phyloP scores from a whole-genome alignment of 2,888 invertebrate genomes.

The Spisula solida region DNA sequence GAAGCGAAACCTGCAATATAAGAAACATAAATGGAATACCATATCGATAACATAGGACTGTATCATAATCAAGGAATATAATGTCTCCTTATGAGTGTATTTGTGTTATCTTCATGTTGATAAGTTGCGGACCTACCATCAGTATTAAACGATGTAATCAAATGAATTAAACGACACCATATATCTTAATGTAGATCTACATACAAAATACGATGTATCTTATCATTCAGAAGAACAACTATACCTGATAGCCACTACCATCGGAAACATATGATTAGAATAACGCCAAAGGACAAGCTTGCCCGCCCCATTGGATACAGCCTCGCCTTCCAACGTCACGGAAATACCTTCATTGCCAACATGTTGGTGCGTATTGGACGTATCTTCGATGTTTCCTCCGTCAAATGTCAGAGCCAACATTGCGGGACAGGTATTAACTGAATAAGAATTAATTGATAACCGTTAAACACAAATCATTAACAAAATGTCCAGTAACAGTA shows the following conservation, averaged over 20 bases:
- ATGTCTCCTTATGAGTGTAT: no score
- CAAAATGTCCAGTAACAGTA: background rate
- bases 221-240: background rate
- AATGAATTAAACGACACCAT: no score
- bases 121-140: no score
- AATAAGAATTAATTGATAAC: background rate
- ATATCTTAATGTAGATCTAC: no score
- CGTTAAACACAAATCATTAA: background rate
- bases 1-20: constrained; percentile 63
- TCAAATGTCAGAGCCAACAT: constrained; percentile 60
- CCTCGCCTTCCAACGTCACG: constrained; percentile 52
- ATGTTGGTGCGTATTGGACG: constrained; percentile 63
- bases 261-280: constrained; percentile 65
- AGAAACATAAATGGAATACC: no score
- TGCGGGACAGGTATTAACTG: constrained; percentile 36
- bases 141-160: no score
- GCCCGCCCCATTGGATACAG: constrained; percentile 59
- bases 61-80: no score
- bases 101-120: no score
- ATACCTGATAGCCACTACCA: constrained; percentile 65
- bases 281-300: constrained; percentile 66
- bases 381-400: constrained; percentile 50
- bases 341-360: constrained; percentile 58
- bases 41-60: no score
- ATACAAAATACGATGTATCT: no score